Evolutionary conservation across 2,888 invertebrate genomes (phyloP).

Genomic region (Epistrophe eligans): DNA sequence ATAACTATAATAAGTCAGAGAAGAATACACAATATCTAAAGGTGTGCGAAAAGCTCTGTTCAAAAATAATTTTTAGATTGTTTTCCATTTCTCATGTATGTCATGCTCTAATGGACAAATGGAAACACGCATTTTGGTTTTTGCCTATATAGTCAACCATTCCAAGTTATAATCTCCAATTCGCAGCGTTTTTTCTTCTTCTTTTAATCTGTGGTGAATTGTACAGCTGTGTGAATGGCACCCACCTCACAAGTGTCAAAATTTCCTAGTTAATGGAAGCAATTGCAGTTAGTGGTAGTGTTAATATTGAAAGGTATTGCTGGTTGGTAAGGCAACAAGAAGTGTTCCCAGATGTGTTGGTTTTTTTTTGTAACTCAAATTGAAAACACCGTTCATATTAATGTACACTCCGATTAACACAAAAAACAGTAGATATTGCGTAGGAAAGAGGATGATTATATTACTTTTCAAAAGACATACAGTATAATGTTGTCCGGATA

Average conservation of each 20-base stretch:
- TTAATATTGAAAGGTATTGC: not conserved
- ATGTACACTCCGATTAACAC: too few relatives aligned
- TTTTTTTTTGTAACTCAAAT: not conserved
- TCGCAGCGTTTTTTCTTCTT: constrained; percentile 37
- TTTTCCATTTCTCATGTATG: constrained; percentile 34
- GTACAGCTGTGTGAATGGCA: constrained; percentile 40
- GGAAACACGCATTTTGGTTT: constrained; percentile 47
- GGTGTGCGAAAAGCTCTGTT: constrained; percentile 29
- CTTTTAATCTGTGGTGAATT: constrained; percentile 51
- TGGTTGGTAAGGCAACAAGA: constrained; percentile 7
- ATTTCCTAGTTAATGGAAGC: not conserved
- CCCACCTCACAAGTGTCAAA: constrained; percentile 67
- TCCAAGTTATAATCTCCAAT: constrained; percentile 30
- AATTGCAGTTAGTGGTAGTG: constrained; percentile 16
- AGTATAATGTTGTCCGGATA: too few relatives aligned
- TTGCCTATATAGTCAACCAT: constrained; percentile 24
- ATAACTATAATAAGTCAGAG: not conserved
- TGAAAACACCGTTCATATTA: not conserved
- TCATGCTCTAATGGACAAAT: constrained; percentile 51
- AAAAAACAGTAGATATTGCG: too few relatives aligned
- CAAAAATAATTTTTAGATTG: constrained; percentile 34
- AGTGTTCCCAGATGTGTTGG: constrained; percentile 12
- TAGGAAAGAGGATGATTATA: too few relatives aligned
- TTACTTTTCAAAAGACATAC: too few relatives aligned
- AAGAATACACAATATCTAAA: not conserved